These are phyloP conservation scores for Rhinolophus ferrumequinum DNA, from an alignment of 2,113 vertebrate species.

Conservation along the genomic window DNA sequence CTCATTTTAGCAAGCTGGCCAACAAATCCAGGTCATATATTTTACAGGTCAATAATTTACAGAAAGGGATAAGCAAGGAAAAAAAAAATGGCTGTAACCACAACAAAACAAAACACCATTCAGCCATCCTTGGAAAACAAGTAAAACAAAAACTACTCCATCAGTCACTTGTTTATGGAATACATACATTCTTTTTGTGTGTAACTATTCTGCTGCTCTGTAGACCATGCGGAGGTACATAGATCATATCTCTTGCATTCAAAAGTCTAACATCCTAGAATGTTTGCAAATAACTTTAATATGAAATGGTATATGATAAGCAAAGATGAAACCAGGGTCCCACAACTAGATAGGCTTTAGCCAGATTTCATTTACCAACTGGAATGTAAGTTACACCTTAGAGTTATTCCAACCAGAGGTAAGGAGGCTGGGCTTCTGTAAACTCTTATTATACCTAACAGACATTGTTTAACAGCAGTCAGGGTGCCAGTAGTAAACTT, in stretches of 20 bases:
- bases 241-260: background rate
- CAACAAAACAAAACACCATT: background rate
- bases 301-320: background rate
- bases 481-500: background rate
- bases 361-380: background rate
- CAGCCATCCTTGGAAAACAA: background rate
- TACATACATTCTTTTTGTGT: background rate
- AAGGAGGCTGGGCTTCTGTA: background rate
- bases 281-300: background rate
- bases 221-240: background rate
- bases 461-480: background rate
- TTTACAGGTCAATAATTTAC: background rate
- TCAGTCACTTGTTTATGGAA: background rate
- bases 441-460: background rate
- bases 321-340: background rate
- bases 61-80: background rate
- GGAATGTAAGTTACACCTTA: background rate
- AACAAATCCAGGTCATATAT: background rate
- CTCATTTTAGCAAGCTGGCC: background rate
- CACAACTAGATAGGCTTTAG: background rate
- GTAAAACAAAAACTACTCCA: background rate
- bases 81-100: background rate
- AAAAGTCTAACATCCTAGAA: background rate
- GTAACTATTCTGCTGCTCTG: background rate
- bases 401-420: background rate